Evolutionary conservation across 2,888 invertebrate species (phyloP).

Genomic region (Andrena camellia): DNA sequence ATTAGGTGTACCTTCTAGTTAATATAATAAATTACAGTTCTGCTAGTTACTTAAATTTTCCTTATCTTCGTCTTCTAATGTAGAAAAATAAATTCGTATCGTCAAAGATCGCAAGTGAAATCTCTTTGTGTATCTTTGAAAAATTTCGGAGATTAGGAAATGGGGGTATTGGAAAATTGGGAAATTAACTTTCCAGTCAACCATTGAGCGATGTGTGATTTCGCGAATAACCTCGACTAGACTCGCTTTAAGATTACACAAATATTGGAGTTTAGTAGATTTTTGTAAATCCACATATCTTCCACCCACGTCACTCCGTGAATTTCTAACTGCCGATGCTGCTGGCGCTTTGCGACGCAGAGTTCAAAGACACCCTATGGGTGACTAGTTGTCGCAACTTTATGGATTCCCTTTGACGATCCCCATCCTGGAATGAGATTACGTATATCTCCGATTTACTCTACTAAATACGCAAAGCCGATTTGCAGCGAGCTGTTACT

Average conservation of each 20-base stretch:
- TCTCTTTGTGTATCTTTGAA: too few relatives aligned
- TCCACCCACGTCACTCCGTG: background rate
- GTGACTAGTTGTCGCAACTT: slow-evolving; percentile 55
- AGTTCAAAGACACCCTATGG: slow-evolving; percentile 35
- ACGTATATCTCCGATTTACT: slow-evolving; percentile 63
- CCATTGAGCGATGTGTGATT: background rate
- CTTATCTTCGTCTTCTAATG: too few relatives aligned
- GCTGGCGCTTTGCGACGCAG: background rate
- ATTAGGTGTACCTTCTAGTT: too few relatives aligned
- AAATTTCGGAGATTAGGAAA: too few relatives aligned
- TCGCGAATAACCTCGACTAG: background rate
- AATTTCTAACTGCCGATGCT: background rate
- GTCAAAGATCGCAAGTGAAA: too few relatives aligned
- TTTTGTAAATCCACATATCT: background rate
- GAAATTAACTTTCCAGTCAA: too few relatives aligned
- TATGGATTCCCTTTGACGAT: slow-evolving; percentile 67
- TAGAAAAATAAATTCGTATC: too few relatives aligned
- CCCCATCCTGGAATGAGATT: slow-evolving; percentile 57
- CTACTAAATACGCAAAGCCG: slow-evolving; percentile 57
- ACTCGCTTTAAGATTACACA: background rate
- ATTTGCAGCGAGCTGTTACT: slow-evolving; percentile 56
- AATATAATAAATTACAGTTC: too few relatives aligned
- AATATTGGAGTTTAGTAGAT: background rate
- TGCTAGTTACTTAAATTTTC: too few relatives aligned
- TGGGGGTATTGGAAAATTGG: too few relatives aligned